Percentiles rank a stretch among this genome's conserved stretches.
phyloP scores from a whole-genome alignment of 2,113 vertebrate species.

The Hemicordylus capensis region DNA sequence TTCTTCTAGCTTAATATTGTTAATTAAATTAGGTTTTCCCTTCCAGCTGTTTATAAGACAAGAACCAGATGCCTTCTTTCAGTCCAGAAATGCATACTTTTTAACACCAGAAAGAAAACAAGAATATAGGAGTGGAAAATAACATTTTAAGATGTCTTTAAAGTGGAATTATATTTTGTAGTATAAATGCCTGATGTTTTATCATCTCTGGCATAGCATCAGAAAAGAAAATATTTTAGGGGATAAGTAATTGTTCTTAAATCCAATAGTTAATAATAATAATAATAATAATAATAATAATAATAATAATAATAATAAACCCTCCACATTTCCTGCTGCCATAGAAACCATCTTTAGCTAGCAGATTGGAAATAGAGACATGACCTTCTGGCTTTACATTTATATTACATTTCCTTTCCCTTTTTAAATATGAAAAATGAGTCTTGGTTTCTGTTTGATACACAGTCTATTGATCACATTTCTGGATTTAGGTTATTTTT shows the following conservation, averaged over 20 bases:
- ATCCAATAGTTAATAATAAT: conserved; percentile 48
- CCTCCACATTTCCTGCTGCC: conserved; percentile 54
- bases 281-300: background rate
- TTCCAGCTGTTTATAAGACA: conserved; percentile 34
- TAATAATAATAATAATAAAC: background rate
- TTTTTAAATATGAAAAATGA: conserved; percentile 54
- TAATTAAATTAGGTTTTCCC: conserved; percentile 49
- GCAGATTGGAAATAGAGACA: conserved; percentile 56
- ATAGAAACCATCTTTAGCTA: conserved; percentile 66
- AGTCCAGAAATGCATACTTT: conserved; percentile 30
- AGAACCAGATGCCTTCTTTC: conserved; percentile 35
- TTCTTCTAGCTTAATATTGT: conserved; percentile 34
- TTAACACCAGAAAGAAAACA: conserved; percentile 22
- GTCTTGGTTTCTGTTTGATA: conserved; percentile 35
- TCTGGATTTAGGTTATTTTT: conserved; percentile 27
- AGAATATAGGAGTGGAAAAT: conserved; percentile 21
- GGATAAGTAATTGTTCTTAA: conserved; percentile 53
- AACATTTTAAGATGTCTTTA: background rate
- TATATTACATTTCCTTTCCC: conserved; percentile 41
- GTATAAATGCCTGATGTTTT: conserved; percentile 34
- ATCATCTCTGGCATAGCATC: conserved; percentile 31
- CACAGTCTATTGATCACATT: conserved; percentile 11
- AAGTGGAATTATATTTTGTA: background rate
- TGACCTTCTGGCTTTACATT: conserved; percentile 43
- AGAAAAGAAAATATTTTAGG: conserved; percentile 58